These are phyloP conservation scores for Hirudo medicinalis DNA, from an alignment of 1,140 invertebrate species.

Conservation along the genomic window DNA sequence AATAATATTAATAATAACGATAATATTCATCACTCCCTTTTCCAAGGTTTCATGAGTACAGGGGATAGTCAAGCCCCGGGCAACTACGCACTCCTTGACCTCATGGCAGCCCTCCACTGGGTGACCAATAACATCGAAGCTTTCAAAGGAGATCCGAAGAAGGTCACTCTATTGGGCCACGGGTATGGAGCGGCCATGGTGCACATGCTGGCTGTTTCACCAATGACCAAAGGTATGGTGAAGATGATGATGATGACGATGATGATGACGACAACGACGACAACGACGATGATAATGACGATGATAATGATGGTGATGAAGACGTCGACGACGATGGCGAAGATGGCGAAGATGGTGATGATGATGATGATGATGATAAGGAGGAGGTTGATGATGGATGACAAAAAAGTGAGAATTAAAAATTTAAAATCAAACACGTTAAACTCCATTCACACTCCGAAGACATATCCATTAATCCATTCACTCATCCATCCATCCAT, in stretches of 20 bases:
- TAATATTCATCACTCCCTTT: too few relatives aligned
- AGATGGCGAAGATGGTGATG: background rate
- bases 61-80: slow-evolving; percentile 25
- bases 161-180: slow-evolving; percentile 19
- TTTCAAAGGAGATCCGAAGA: slow-evolving; percentile 14
- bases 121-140: slow-evolving; percentile 22
- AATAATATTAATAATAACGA: too few relatives aligned
- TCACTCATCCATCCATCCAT: too few relatives aligned
- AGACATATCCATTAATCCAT: too few relatives aligned
- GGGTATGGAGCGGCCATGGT: slow-evolving; percentile 18
- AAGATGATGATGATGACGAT: slow-evolving; percentile 2
- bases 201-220: slow-evolving; percentile 18
- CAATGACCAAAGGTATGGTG: slow-evolving; percentile 19
- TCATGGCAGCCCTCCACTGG: slow-evolving; percentile 51
- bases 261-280: slow-evolving; percentile 7
- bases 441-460: too few relatives aligned
- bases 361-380: background rate
- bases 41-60: slow-evolving; percentile 24
- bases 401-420: too few relatives aligned
- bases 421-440: too few relatives aligned
- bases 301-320: slow-evolving; percentile 1
- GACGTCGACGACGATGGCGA: background rate
- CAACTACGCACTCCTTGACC: slow-evolving; percentile 26
- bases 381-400: too few relatives aligned
- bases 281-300: background rate